Evolutionary conservation across 1,140 invertebrate genomes (phyloP).

Genomic region (Drosophila murphyi): DNA sequence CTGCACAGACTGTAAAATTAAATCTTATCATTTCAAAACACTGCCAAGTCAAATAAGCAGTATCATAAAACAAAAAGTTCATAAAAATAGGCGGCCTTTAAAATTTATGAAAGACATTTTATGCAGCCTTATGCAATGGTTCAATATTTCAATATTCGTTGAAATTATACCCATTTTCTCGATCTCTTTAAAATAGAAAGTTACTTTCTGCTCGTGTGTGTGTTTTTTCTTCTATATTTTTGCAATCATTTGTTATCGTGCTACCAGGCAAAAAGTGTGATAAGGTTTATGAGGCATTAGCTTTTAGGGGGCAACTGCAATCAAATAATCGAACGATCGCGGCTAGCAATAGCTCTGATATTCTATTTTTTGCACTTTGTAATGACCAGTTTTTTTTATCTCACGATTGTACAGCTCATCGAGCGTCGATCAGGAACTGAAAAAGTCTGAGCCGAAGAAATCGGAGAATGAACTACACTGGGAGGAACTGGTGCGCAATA

Average conservation of each 20-base stretch:
- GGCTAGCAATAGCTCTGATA: conserved; percentile 32
- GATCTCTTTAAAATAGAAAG: conserved; percentile 18
- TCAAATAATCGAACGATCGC: conserved; percentile 17
- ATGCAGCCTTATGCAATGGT: not conserved
- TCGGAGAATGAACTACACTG: conserved; percentile 97
- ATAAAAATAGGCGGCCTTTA: not conserved
- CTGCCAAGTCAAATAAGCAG: conserved; percentile 1
- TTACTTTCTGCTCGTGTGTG: not conserved
- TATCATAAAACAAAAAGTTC: conserved; percentile 14
- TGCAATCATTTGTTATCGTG: conserved; percentile 42
- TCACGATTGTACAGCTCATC: conserved; percentile 61
- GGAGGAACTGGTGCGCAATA: conserved; percentile 94
- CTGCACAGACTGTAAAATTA: conserved; percentile 41
- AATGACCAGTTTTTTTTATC: not conserved
- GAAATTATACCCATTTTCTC: not conserved
- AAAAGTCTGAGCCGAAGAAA: conserved; percentile 88
- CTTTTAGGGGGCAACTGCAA: not conserved
- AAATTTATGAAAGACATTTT: conserved; percentile 19
- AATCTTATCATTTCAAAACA: conserved; percentile 48
- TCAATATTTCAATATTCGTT: not conserved
- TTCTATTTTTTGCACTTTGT: conserved; percentile 7
- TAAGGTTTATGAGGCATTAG: conserved; percentile 46
- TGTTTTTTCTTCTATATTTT: conserved; percentile 6
- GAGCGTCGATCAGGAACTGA: conserved; percentile 86
- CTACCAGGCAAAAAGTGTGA: conserved; percentile 46